Evolutionary conservation across 2,113 vertebrate genomes (phyloP), one percentile per base, ranked within the genome.

Genomic region (Oriolus oriolus): DNA sequence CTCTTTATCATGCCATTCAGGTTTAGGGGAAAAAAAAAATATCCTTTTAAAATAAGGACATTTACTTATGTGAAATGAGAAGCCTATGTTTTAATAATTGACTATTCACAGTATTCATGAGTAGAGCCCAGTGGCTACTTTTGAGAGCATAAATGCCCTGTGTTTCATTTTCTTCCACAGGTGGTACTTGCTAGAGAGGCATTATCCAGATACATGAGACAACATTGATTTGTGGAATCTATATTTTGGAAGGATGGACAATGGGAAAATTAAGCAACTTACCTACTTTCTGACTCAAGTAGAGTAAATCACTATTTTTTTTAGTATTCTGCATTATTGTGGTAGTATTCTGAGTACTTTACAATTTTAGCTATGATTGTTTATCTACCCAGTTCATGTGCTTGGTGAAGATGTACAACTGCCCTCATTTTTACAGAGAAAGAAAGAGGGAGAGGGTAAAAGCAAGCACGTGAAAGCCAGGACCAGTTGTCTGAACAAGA

Each of bases 381-480:
- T 16, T n/a, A 41, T 73, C 37, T 41, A 18, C 33, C 33, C 8
- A 20, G 8, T 23, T 78, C 9, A 3, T 45, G 6, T 35, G 5
- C 7, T 35, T 45, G 9, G 5, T 52, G 11, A 13, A 69, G 18
- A n/a, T 16, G 31, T 47, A 54, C 17, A 60, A 17, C 47, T 50
- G 7, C 18, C 16, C 21, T 63, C 9, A 16, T 42, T 79, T 75
- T 80, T 24, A 65, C 7, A 53, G 16, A 61, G 42, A 61, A 60
- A 52, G 10, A 56, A 76, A 76, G 8, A 54, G 3, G 3, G 4
- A 84, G 42, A 82, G 15, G 50, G 4, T 9, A 81, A 87, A 83
- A 88, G 4, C 22, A 45, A 80, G 41, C 0, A 0, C 44, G 8
- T 0, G 1, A 24, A 87, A 63, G 8, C 39, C 27, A 69, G 13